These are phyloP conservation scores for Drosophila littoralis DNA, from an alignment of 1,140 invertebrate genomes.

Conservation along the genomic window DNA sequence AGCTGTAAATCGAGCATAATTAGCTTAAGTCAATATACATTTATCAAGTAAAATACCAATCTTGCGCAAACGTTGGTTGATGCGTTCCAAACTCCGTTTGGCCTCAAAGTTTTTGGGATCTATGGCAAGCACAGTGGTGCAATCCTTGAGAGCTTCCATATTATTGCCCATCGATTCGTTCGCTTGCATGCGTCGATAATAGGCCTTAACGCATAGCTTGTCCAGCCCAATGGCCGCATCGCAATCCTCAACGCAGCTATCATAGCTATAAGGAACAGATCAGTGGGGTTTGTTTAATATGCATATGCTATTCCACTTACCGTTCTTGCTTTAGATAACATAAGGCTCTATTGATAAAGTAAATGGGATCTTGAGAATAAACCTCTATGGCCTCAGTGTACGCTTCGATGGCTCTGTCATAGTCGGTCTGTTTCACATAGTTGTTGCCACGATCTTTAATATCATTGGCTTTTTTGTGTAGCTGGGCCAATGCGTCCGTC, in stretches of 20 bases:
- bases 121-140: slow-evolving; percentile 71
- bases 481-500: slow-evolving; percentile 60
- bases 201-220: slow-evolving; percentile 71
- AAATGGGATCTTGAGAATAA: slow-evolving; percentile 91
- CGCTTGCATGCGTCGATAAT: slow-evolving; percentile 83
- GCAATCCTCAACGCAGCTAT: slow-evolving; percentile 73
- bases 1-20: slow-evolving; percentile 39
- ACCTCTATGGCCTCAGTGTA: slow-evolving; percentile 92
- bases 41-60: slow-evolving; percentile 33
- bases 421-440: slow-evolving; percentile 91
- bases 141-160: slow-evolving; percentile 80
- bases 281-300: background rate
- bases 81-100: slow-evolving; percentile 69
- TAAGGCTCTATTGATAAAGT: slow-evolving; percentile 94
- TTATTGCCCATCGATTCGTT: slow-evolving; percentile 78
- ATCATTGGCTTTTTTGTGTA: slow-evolving; percentile 84
- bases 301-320: slow-evolving; percentile 84
- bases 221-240: slow-evolving; percentile 71
- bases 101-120: slow-evolving; percentile 78
- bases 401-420: slow-evolving; percentile 91
- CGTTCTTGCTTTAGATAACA: slow-evolving; percentile 93
- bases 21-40: background rate
- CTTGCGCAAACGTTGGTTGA: slow-evolving; percentile 66
- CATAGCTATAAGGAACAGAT: slow-evolving; percentile 50
- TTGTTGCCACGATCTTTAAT: slow-evolving; percentile 90